These are phyloP conservation scores for Euschistus heros DNA, from an alignment of 1,140 invertebrate species.

Conservation along the genomic window DNA sequence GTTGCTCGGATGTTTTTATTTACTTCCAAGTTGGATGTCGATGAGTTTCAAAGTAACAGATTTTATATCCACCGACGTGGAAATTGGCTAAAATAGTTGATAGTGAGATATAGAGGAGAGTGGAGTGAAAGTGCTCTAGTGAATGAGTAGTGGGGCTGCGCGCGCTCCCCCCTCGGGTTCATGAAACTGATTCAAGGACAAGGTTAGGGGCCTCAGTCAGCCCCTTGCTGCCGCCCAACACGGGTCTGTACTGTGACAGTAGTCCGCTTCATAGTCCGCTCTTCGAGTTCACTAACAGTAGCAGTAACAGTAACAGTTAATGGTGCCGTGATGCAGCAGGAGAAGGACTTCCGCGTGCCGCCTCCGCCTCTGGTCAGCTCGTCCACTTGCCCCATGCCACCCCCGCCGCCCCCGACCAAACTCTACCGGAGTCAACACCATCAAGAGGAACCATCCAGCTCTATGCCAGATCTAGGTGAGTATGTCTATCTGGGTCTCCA, in stretches of 20 bases:
- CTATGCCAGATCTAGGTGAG: constrained; percentile 30
- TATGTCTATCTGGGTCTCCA: background rate
- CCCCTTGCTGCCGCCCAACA: constrained; percentile 16
- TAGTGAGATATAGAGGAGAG: background rate
- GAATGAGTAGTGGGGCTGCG: constrained; percentile 16
- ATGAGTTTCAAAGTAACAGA: too few relatives aligned
- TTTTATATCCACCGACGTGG: too few relatives aligned
- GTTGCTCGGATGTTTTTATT: too few relatives aligned
- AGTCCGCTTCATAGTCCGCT: constrained; percentile 4
- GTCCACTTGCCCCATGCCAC: constrained; percentile 23
- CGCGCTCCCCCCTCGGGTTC: constrained; percentile 22
- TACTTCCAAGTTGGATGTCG: too few relatives aligned
- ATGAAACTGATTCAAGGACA: constrained; percentile 30
- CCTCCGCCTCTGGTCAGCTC: constrained; percentile 23
- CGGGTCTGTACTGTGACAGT: background rate
- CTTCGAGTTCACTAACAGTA: background rate
- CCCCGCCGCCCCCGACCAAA: constrained; percentile 20
- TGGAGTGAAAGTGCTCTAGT: background rate
- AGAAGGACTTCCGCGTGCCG: constrained; percentile 24
- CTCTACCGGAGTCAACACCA: constrained; percentile 19
- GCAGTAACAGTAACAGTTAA: constrained; percentile 19
- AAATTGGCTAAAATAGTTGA: too few relatives aligned
- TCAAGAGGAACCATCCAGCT: constrained; percentile 29
- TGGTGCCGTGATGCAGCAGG: constrained; percentile 15
- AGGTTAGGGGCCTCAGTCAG: constrained; percentile 24